A percentile compares a stretch with the other conserved stretches of the same genome.
Conservation (phyloP, 2,888 invertebrate species). For the Ophioninae sp. region DNA sequence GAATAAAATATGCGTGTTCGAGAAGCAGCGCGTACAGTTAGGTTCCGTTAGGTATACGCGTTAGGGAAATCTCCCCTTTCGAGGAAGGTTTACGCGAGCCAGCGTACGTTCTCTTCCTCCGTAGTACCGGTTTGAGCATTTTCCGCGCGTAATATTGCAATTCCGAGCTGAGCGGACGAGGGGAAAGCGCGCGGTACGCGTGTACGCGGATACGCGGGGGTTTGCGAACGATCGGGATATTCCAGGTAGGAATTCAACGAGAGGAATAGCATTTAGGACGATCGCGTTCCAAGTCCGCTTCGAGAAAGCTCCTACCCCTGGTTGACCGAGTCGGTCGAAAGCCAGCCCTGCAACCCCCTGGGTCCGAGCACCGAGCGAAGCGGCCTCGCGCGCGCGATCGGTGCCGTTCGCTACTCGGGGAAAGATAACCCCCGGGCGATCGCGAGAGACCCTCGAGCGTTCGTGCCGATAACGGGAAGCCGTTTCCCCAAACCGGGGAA, state of each 20-base stretch:
- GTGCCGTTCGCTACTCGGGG: conserved; percentile 28
- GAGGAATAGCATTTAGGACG: conserved; percentile 30
- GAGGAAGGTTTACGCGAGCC: too few species aligned
- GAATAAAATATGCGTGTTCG: too few species aligned
- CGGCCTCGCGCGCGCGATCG: conserved; percentile 30
- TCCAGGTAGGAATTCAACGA: conserved; percentile 34
- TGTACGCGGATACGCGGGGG: conserved; percentile 3
- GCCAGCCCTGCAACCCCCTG: not conserved
- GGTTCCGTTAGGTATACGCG: too few species aligned
- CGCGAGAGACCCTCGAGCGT: conserved; percentile 64
- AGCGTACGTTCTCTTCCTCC: not conserved
- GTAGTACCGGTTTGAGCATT: not conserved
- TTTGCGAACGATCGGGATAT: conserved; percentile 15
- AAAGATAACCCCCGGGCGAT: conserved; percentile 70
- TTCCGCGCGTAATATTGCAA: conserved; percentile 6
- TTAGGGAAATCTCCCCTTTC: too few species aligned
- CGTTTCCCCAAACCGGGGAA: conserved; percentile 70
- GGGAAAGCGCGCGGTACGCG: not conserved
- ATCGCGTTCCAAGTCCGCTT: not conserved
- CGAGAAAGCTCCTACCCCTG: conserved; percentile 22
- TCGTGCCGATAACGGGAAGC: conserved; percentile 71
- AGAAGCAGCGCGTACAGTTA: too few species aligned
- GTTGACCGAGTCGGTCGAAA: not conserved
- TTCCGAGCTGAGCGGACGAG: not conserved
- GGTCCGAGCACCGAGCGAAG: not conserved